phyloP scores from a whole-genome alignment of 1,140 invertebrate species.

The Drosophila bocki region DNA sequence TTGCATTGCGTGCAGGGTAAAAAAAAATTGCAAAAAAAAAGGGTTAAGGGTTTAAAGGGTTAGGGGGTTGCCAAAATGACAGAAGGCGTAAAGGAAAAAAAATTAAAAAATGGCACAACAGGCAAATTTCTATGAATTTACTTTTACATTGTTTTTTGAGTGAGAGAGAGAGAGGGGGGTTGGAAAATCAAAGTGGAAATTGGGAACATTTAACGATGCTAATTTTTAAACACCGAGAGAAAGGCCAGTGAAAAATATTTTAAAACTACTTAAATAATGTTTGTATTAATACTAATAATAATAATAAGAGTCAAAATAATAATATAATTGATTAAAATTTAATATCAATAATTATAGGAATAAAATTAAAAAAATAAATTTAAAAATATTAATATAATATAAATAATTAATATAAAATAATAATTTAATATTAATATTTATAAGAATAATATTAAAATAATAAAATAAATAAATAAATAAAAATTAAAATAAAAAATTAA shows the following conservation, averaged over 20 bases:
- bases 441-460: too few relatives aligned
- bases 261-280: too few relatives aligned
- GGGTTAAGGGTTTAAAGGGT: conserved; percentile 64
- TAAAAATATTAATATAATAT: too few relatives aligned
- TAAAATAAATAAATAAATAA: too few relatives aligned
- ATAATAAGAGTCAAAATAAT: too few relatives aligned
- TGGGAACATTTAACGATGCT: conserved; percentile 35
- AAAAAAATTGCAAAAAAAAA: conserved; percentile 33
- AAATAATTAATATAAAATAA: too few relatives aligned
- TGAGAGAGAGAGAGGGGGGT: conserved; percentile 3
- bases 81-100: conserved; percentile 34
- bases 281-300: too few relatives aligned
- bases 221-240: conserved; percentile 29
- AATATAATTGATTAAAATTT: too few relatives aligned
- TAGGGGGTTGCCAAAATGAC: conserved; percentile 62
- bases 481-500: too few relatives aligned
- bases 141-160: not conserved
- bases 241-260: not conserved
- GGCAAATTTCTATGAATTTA: conserved; percentile 42
- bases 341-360: too few relatives aligned
- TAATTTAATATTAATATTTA: too few relatives aligned
- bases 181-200: conserved; percentile 18
- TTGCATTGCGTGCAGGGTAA: conserved; percentile 26
- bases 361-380: too few relatives aligned
- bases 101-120: conserved; percentile 49